phyloP scores from a whole-genome alignment of 2,888 invertebrate species.

The Philereme transversata region DNA sequence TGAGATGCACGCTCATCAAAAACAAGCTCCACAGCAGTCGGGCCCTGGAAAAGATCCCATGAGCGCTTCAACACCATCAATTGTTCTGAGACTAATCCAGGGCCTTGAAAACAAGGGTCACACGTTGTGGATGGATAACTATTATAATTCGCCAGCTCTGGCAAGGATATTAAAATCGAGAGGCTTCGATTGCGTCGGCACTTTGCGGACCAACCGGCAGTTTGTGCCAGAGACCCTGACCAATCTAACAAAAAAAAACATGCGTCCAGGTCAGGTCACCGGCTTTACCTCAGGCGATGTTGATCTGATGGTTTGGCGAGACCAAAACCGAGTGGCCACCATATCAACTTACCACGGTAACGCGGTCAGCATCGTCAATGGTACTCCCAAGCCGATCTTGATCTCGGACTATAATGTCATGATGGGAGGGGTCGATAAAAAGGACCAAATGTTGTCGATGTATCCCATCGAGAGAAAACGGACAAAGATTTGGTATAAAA shows the following conservation, averaged over 20 bases:
- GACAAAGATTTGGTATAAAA: neutral
- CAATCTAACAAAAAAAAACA: constrained; percentile 7
- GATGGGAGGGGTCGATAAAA: constrained; percentile 15
- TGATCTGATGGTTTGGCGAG: constrained; percentile 38
- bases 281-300: constrained; percentile 36
- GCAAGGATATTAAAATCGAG: constrained; percentile 25
- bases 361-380: constrained; percentile 5
- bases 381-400: neutral
- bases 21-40: neutral
- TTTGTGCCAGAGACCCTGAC: constrained; percentile 23
- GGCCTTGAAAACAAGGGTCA: constrained; percentile 31
- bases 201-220: constrained; percentile 23
- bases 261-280: constrained; percentile 13
- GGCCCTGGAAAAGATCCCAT: constrained; percentile 7
- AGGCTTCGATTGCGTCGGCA: constrained; percentile 34
- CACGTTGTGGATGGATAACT: constrained; percentile 43
- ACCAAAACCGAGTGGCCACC: constrained; percentile 1
- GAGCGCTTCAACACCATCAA: constrained; percentile 4
- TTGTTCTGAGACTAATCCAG: constrained; percentile 25
- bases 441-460: constrained; percentile 16
- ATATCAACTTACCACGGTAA: constrained; percentile 14
- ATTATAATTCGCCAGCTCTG: constrained; percentile 35
- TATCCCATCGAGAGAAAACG: constrained; percentile 18
- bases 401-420: constrained; percentile 2
- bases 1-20: constrained; percentile 7